Percentiles rank a stretch among this genome's conserved stretches.
These are phyloP conservation scores for Fregata magnificens DNA, from an alignment of 2,113 vertebrate genomes.

Conservation along the genomic window DNA sequence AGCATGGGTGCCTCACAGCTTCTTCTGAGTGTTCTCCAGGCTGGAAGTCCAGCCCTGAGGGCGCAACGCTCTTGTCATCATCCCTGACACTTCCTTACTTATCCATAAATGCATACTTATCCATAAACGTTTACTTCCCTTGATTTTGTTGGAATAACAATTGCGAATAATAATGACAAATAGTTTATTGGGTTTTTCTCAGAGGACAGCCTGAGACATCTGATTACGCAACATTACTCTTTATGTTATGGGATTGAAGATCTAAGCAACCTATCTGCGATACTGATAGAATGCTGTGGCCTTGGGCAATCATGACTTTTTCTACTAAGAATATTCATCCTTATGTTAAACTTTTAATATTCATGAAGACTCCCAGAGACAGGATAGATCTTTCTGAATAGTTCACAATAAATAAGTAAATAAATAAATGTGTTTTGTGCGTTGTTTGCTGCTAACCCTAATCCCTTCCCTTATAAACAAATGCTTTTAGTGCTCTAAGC, in stretches of 20 bases:
- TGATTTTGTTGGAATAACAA: not conserved
- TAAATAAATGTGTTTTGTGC: not conserved
- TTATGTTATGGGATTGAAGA: not conserved
- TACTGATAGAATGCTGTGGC: not conserved
- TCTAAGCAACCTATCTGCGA: not conserved
- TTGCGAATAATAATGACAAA: not conserved
- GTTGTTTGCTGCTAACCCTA: not conserved
- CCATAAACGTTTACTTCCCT: fast-evolving
- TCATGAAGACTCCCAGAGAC: not conserved
- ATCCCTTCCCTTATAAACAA: not conserved
- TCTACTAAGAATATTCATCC: constrained; percentile 4
- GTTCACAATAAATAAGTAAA: constrained; percentile 41
- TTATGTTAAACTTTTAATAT: constrained; percentile 24
- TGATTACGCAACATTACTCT: not conserved
- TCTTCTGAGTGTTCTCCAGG: not conserved
- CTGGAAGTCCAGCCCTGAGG: not conserved
- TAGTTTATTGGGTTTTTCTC: not conserved
- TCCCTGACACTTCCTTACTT: not conserved
- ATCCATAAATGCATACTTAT: not conserved
- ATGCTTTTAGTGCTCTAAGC: not conserved
- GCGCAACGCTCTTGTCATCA: not conserved
- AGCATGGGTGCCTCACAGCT: not conserved
- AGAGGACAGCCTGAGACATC: not conserved
- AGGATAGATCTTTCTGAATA: not conserved
- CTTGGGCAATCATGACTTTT: not conserved